These are phyloP conservation scores for Synaphobranchus kaupii DNA, from an alignment of 2,797 vertebrate genomes.

Conservation along the genomic window DNA sequence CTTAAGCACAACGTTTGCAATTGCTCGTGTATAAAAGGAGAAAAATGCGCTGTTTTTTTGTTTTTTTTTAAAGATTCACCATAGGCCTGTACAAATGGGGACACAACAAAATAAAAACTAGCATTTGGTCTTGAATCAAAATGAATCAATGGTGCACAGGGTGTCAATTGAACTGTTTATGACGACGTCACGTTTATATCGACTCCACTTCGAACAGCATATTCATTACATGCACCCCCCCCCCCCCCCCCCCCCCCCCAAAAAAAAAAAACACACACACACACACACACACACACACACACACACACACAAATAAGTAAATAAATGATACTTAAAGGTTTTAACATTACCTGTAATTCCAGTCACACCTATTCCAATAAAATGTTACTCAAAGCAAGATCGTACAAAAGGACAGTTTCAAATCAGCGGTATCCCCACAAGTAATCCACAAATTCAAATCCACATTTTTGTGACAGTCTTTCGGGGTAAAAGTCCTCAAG, in stretches of 20 bases:
- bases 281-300: neutral
- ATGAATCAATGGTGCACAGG: neutral
- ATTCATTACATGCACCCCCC: neutral
- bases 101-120: neutral
- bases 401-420: constrained; percentile 17
- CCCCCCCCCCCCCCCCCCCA: too few species aligned
- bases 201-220: neutral
- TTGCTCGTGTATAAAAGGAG: neutral
- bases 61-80: too few species aligned
- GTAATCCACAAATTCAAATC: constrained; percentile 29
- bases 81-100: neutral
- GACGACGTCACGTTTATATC: neutral
- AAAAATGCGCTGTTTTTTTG: neutral
- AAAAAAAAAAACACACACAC: neutral
- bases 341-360: constrained; percentile 36
- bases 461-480: constrained; percentile 15
- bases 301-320: too few species aligned
- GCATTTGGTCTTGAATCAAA: neutral
- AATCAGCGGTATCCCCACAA: constrained; percentile 18
- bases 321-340: neutral
- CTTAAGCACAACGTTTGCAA: neutral
- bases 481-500: neutral
- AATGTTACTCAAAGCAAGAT: constrained; percentile 14
- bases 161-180: neutral
- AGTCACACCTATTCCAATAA: constrained; percentile 31